Evolutionary conservation across 2,888 invertebrate species (phyloP).

Genomic region (Agriotes lineatus): DNA sequence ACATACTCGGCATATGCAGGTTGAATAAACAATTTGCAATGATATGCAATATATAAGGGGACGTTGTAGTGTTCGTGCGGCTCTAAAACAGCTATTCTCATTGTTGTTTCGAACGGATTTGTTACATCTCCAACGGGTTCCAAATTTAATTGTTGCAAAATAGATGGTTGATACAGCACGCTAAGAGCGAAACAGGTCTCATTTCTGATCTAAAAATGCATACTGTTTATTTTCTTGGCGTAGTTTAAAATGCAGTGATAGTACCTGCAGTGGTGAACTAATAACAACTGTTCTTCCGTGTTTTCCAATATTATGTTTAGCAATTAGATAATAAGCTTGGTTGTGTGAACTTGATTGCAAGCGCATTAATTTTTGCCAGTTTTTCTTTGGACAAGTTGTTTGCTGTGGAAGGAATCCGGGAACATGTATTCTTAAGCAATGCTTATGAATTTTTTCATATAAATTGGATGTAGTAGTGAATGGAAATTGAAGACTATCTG

Average conservation of each 20-base stretch:
- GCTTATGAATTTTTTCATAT: slow-evolving; percentile 74
- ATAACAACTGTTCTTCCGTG: slow-evolving; percentile 71
- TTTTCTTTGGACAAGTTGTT: slow-evolving; percentile 75
- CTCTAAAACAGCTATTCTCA: slow-evolving; percentile 79
- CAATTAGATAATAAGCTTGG: slow-evolving; percentile 75
- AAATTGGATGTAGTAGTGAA: slow-evolving; percentile 69
- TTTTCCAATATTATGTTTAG: slow-evolving; percentile 74
- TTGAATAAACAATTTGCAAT: slow-evolving; percentile 80
- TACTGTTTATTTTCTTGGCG: background rate
- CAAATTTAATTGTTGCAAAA: slow-evolving; percentile 75
- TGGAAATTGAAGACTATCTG: slow-evolving; percentile 65
- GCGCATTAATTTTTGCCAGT: slow-evolving; percentile 74
- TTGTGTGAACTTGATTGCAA: slow-evolving; percentile 71
- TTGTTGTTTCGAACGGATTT: slow-evolving; percentile 82
- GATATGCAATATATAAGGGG: slow-evolving; percentile 84
- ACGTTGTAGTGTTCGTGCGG: slow-evolving; percentile 82
- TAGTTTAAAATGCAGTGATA: background rate
- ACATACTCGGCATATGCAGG: slow-evolving; percentile 82
- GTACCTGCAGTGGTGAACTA: slow-evolving; percentile 81
- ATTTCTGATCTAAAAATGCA: slow-evolving; percentile 73
- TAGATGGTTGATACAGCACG: slow-evolving; percentile 79
- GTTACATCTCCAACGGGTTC: slow-evolving; percentile 75
- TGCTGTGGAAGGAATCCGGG: slow-evolving; percentile 75
- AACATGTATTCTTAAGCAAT: slow-evolving; percentile 75
- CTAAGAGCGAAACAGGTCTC: slow-evolving; percentile 83